Base-by-base conservation (phyloP, 1,140 invertebrate species). In the Drosophila ironensis region DNA sequence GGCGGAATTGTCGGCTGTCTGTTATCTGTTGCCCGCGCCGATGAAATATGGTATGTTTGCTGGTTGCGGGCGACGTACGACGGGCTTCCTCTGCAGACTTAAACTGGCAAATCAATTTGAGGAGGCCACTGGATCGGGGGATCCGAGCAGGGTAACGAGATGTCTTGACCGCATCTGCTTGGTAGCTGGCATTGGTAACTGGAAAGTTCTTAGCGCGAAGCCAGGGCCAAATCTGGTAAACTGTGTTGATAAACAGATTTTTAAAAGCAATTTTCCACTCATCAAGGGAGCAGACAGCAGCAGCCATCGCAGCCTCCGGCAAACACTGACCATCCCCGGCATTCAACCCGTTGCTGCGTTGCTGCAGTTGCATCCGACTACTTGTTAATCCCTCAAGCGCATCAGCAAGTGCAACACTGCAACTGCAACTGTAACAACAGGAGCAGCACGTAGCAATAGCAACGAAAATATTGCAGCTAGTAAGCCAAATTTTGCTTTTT, bases 301-400 rank as follows among this genome's bases (percentile, higher is more conserved):
- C 19, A 48, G 7, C 22, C 20, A n/a, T 17, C 20, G 9, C 37
- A 7, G 7, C 46, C 47, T 33, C 30, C 30, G 30, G 30, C 30
- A 33, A 12, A 33, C 30, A 33, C n/a, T 33, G 30, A 12, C 30
- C 14, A 33, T 33, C 30, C 30, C 14, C 30, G n/a, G n/a, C n/a
- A n/a, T 12, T 14, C 30, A 33, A 33, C 30, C 30, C 11, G 30
- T 33, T 33, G 30, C 30, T 12, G n/a, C n/a, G 30, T 33, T 33
- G 30, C 30, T 33, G n/a, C 28, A 30, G 9, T 30, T 11, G 28
- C 11, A 33, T 5, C 30, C 44, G 45, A 53, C 52, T 47, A 37
- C 57, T 61, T 69, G 46, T 42, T 81, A 81, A 81, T 82, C 77
- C 77, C 68, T 77, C 51, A 64, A 82, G 77, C 77, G 72, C 52